Evolutionary conservation across 2,888 invertebrate genomes (phyloP).

Genomic region (Ctenicera cuprea): DNA sequence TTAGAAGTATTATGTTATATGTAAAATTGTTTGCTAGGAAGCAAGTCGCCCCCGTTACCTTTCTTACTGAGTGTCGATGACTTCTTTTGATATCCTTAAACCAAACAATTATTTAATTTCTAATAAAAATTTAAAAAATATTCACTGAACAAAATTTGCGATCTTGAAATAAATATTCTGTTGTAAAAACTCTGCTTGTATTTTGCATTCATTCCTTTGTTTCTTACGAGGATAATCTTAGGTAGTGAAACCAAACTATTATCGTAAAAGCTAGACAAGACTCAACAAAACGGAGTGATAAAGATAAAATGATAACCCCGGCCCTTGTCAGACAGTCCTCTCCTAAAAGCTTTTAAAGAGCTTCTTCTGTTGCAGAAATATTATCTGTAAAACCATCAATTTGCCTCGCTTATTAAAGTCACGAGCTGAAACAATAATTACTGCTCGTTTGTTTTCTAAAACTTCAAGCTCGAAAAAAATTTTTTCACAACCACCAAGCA

Average conservation of each 20-base stretch:
- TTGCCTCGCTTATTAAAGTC: not conserved
- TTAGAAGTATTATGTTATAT: too few species aligned
- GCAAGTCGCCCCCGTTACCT: too few species aligned
- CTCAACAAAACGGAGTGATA: conserved; percentile 18
- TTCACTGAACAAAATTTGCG: too few species aligned
- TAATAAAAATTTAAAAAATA: too few species aligned
- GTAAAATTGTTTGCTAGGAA: too few species aligned
- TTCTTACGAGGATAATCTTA: too few species aligned
- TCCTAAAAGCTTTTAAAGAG: conserved; percentile 11
- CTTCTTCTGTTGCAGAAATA: conserved; percentile 15
- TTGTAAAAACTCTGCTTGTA: too few species aligned
- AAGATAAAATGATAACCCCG: conserved; percentile 17
- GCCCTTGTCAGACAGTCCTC: not conserved
- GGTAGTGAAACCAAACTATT: not conserved
- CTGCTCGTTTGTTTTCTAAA: not conserved
- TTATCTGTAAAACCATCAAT: conserved; percentile 16
- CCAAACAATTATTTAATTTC: too few species aligned
- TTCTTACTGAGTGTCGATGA: too few species aligned
- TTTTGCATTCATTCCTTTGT: not conserved
- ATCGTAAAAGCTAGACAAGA: conserved; percentile 19
- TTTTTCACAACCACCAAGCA: not conserved
- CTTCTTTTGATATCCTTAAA: too few species aligned
- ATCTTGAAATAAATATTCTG: too few species aligned
- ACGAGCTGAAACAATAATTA: conserved; percentile 5
- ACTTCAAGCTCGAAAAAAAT: not conserved